Base-by-base conservation (phyloP, 37 sponge, comb jelly and placozoan genomes). In the Tethya wilhelma region DNA sequence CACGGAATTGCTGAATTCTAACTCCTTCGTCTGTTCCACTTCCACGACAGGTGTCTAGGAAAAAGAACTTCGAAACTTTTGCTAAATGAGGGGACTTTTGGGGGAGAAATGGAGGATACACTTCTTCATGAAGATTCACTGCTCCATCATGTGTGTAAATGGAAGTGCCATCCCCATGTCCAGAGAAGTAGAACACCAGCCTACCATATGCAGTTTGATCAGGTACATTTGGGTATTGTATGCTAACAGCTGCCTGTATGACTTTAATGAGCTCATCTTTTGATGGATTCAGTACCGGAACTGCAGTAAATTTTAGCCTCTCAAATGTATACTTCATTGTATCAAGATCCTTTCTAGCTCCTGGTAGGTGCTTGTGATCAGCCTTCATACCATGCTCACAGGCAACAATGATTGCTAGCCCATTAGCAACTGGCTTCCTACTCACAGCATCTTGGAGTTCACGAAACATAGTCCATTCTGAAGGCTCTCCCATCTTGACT, bases 11-110 rank as follows among this genome's bases (percentile, higher is more conserved):
- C n/a, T n/a, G n/a, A n/a, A n/a, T n/a, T n/a, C n/a, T 17, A 23
- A 80, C 44, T 1, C 60, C 69, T 29, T 19, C 22, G 67, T 44
- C 38, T 4, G 4, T 2, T 33, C 4, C 1, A 8, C 19, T 12
- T 2, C 85, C 85, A 38, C 85, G 32, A 39, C 85, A 85, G 34
- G 78, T 78, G 59, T 85, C 85, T 37, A 85, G 40, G 44, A 85
- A 85, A 36, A 85, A 85, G n/a, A 85, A 41, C 56, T 67, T 64
- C 41, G 75, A 65, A 59, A 77, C 40, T 19, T 34, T 23, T 22
- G 38, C 64, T 23, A 84, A 40, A 30, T 34, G 28, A 37, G 67
- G 66, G 1, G 67, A 29, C 25, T 74, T 1, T 1, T 49, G 32
- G 1, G 69, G 59, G 30, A 53, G 37, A 26, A 77, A 57, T 11